Base-by-base conservation (phyloP, 2,113 vertebrate genomes). In the Serilophus lunatus region DNA sequence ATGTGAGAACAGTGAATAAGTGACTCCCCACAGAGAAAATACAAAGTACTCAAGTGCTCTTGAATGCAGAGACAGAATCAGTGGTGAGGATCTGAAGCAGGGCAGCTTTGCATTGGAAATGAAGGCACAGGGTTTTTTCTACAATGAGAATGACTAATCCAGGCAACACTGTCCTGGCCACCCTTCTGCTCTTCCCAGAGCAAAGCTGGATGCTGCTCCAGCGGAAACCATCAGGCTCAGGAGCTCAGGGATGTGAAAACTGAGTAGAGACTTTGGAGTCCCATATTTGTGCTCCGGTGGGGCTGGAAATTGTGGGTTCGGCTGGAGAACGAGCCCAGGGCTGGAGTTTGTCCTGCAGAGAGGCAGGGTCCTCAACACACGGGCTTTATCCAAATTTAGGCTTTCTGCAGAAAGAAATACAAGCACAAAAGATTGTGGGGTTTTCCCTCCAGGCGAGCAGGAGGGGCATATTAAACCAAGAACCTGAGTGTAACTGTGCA, bases 221-320 rank as follows among this genome's bases (percentile, higher is more conserved):
- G 63, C 89, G 64, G 54, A 51, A 81, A 14, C 9, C 12, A 70
- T 13, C 68, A 36, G 40, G 19, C 33, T 86, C 36, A n/a, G 51
- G 56, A 83, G 18, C 26, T 81, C 23, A 57, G n/a, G 3, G 24
- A 16, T 12, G 28, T 44, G 36, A 80, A 64, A 88, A 42, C 8
- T 12, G 28, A 66, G 22, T 0, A 33, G 25, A 23, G 63, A 22
- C 35, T 81, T 33, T 31, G 53, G 79, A 93, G 38, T 50, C 15
- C n/a, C 12, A 12, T 9, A 33, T 36, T 2, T 0, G 0, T 11
- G 35, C 33, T 86, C 40, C 44, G 15, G 38, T 1, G 26, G 29
- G 35, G 29, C 42, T 88, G 74, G 53, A 42, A 84, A 61, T 31
- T 17, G 2, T 7, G n/a, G 42, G 26, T 44, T 77, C 9, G 13